Evolutionary conservation across 2,888 invertebrate species (phyloP).

Genomic region (Magallana nippona): DNA sequence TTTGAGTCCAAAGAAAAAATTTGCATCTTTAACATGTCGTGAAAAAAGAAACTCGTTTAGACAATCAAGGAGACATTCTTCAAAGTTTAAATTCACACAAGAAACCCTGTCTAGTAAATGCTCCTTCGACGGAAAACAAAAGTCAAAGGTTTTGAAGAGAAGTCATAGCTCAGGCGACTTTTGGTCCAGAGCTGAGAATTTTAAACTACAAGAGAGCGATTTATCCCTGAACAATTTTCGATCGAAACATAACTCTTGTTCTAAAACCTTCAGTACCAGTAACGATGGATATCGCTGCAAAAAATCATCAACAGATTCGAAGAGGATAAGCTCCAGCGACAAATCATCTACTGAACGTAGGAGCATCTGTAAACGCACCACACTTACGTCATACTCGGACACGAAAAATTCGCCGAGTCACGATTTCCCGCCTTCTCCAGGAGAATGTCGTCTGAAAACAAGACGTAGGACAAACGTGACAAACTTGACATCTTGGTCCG

Average conservation of each 20-base stretch:
- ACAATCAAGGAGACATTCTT: conserved; percentile 11
- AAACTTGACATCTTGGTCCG: conserved; percentile 7
- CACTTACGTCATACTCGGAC: conserved; percentile 6
- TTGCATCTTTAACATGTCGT: conserved; percentile 10
- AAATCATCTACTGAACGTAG: not conserved
- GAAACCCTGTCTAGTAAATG: conserved; percentile 20
- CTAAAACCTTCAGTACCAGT: not conserved
- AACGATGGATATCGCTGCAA: conserved; percentile 18
- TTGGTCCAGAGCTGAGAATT: conserved; percentile 9
- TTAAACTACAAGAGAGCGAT: conserved; percentile 14
- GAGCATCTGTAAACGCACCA: conserved; percentile 4
- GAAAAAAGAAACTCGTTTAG: conserved; percentile 19
- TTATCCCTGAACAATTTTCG: conserved; percentile 20
- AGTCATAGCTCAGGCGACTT: conserved; percentile 25
- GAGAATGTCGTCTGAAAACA: conserved; percentile 19
- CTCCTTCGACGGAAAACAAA: conserved; percentile 14
- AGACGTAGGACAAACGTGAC: conserved; percentile 25
- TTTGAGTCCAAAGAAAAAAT: conserved; percentile 10
- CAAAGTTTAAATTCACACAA: conserved; percentile 7
- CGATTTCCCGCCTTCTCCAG: conserved; percentile 14
- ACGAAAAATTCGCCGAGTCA: conserved; percentile 3
- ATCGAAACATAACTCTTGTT: not conserved
- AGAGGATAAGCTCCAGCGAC: not conserved
- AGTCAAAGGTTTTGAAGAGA: conserved; percentile 1
- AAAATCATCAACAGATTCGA: conserved; percentile 13